Base-by-base conservation (phyloP, 2,113 vertebrate species). In the Panthera tigris region DNA sequence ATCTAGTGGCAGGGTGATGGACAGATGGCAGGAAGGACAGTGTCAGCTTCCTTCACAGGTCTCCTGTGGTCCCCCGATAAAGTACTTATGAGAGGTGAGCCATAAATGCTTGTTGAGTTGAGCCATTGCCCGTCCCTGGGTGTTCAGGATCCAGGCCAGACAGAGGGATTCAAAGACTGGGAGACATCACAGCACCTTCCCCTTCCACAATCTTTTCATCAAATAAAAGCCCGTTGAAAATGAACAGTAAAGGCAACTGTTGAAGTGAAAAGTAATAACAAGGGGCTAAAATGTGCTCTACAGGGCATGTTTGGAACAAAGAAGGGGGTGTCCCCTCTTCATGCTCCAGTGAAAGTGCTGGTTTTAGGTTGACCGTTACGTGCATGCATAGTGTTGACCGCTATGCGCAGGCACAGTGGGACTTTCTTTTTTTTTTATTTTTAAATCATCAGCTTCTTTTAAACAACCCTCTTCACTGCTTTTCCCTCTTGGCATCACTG, bases 161-260 rank as follows among this genome's bases (percentile, higher is more conserved):
- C 39, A 82, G 88, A 50, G 21, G 74, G 80, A 65, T 87, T 63
- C 87, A 89, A 92, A 48, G 45, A 82, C 29, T 4, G n/a, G 4
- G 63, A 74, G 31, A 88, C 36, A 89, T 92, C 94, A n/a, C 1
- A 33, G 18, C 27, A 6, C 45, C 66, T 50, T 10, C 25, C 25
- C 36, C 8, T 36, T 48, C n/a, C 16, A 52, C n/a, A 66, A 3
- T 57, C 81, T 93, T 96, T 91, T 82, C 95, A 68, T 61, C 3
- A 55, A 85, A 78, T 94, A 96, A 86, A 89, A 97, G 74, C 81
- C 65, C 89, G 74, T 65, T 86, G 84, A 83, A 89, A 96, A 96
- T 89, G 48, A 96, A 95, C 68, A 95, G 76, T 74, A 86, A 96
- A 97, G 79, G 50, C 45, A 91, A 79, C 18, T 45, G 65, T 61